Conservation (phyloP, 2,888 invertebrate species). For the Hypsopygia costalis region DNA sequence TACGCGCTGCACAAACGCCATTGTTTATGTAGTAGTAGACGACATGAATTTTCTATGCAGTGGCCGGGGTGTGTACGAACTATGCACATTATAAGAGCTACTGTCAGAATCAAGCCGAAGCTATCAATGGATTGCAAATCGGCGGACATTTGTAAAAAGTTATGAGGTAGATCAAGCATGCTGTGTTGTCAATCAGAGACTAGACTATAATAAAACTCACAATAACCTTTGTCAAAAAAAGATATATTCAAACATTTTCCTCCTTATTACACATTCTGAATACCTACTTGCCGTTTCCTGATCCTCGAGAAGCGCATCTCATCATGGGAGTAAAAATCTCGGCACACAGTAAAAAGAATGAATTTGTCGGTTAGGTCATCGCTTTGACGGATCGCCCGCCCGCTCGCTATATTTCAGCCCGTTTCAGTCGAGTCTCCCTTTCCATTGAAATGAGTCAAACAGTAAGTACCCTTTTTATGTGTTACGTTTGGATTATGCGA, state of each 20-base stretch:
- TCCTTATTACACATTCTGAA: neutral
- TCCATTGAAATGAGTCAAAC: constrained; percentile 10
- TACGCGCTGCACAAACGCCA: too few relatives aligned
- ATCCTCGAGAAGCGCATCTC: neutral
- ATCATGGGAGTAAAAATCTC: constrained; percentile 14
- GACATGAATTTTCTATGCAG: too few relatives aligned
- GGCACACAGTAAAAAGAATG: constrained; percentile 23
- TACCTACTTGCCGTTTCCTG: neutral
- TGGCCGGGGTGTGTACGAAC: too few relatives aligned
- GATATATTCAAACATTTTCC: neutral
- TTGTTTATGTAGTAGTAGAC: too few relatives aligned
- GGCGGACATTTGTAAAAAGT: too few relatives aligned
- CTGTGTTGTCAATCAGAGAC: too few relatives aligned
- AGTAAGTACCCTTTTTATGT: neutral
- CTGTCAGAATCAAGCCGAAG: too few relatives aligned
- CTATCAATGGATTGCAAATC: too few relatives aligned
- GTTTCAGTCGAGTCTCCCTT: constrained; percentile 20
- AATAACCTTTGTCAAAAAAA: neutral
- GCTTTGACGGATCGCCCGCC: constrained; percentile 40
- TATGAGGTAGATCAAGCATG: too few relatives aligned
- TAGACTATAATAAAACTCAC: too few relatives aligned
- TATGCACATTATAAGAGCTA: too few relatives aligned
- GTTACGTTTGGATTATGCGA: too few relatives aligned
- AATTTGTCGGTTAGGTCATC: constrained; percentile 52
- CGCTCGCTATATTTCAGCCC: constrained; percentile 45